Evolutionary conservation across 2,113 vertebrate genomes (phyloP).

Genomic region (Dicerorhinus sumatrensis): DNA sequence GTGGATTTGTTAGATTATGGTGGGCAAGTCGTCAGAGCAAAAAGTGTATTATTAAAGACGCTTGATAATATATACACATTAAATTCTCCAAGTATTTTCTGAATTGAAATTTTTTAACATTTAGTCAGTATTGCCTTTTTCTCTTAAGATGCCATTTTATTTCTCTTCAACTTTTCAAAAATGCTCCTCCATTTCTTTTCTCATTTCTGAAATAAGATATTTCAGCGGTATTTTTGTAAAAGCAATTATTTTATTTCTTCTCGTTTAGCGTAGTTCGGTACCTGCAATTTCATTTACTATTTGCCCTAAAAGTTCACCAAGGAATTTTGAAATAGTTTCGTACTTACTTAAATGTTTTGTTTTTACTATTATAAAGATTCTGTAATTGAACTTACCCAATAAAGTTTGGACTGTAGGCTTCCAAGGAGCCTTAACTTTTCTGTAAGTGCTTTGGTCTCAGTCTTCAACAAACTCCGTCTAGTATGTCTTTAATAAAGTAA

Average conservation of each 20-base stretch:
- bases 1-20: not conserved
- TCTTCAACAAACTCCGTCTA: not conserved
- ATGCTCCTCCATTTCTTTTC: not conserved
- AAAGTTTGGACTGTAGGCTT: constrained; percentile 43
- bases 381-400: not conserved
- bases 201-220: not conserved
- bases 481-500: constrained; percentile 34
- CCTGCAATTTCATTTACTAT: not conserved
- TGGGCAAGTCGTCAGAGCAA: not conserved
- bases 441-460: not conserved
- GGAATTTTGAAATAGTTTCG: not conserved
- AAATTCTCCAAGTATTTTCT: constrained; percentile 21
- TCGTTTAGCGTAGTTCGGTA: not conserved
- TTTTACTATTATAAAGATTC: constrained; percentile 24
- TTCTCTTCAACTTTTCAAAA: not conserved
- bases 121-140: constrained; percentile 7
- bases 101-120: not conserved
- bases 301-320: constrained; percentile 15
- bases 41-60: not conserved
- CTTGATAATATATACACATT: not conserved
- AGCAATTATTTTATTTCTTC: constrained; percentile 5
- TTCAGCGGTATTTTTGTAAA: constrained; percentile 6
- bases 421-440: constrained; percentile 12
- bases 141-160: not conserved
- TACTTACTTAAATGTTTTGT: constrained; percentile 26